These are phyloP conservation scores for Timema cristinae DNA, from an alignment of 2,888 invertebrate genomes.

Conservation along the genomic window DNA sequence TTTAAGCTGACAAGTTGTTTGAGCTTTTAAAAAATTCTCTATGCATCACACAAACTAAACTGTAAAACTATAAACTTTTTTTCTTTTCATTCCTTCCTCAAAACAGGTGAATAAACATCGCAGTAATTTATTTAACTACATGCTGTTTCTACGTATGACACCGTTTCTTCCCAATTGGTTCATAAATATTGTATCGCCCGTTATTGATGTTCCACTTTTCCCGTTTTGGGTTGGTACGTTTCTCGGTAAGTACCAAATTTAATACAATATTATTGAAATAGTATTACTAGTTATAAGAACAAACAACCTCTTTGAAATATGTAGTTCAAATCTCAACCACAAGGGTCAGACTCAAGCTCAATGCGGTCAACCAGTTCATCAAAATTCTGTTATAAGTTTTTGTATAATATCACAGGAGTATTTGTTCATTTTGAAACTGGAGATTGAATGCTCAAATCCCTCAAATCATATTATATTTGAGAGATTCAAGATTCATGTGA, in stretches of 20 bases:
- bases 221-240: conserved; percentile 96
- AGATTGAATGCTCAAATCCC: too few relatives aligned
- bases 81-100: too few relatives aligned
- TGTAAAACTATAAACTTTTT: too few relatives aligned
- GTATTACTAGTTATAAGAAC: background rate
- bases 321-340: background rate
- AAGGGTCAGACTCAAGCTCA: background rate
- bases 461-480: too few relatives aligned
- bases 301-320: background rate
- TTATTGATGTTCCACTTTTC: conserved; percentile 88
- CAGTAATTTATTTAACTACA: conserved; percentile 89
- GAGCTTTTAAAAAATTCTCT: too few relatives aligned
- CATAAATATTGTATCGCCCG: conserved; percentile 93
- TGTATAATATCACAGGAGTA: too few relatives aligned
- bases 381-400: too few relatives aligned
- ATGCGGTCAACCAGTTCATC: background rate
- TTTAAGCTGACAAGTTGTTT: too few relatives aligned
- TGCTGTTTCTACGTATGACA: conserved; percentile 94
- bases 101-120: conserved; percentile 65
- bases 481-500: too few relatives aligned
- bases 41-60: too few relatives aligned
- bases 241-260: conserved; percentile 57
- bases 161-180: conserved; percentile 99
- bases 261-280: background rate
- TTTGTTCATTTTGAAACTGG: too few relatives aligned